Base-by-base conservation (phyloP, 1,140 invertebrate species). In the Hycleus phaleratus region DNA sequence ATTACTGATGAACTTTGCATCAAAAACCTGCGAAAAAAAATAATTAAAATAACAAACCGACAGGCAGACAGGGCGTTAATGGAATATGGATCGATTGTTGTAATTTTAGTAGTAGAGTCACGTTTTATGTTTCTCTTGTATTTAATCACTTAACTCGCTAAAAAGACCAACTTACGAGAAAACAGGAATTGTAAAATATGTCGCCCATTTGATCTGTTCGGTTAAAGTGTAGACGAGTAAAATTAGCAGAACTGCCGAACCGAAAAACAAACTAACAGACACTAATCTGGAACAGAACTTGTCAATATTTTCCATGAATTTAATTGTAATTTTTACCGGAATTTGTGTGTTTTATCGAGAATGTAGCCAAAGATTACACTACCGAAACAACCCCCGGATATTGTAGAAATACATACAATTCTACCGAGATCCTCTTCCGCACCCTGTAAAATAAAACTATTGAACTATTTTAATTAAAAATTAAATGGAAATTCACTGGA, bases 331-430 rank as follows among this genome's bases (percentile, higher is more conserved):
- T 32, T 32, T 61, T 59, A 70, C 68, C 68, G 68, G 45, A 70
- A 70, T 26, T 59, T 42, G 45, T 70, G 66, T 2, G 66, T 68
- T 54, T 66, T 68, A 52, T 70, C 68, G 38, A 70, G 54, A 40
- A 68, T 58, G n/a, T 58, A 62, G 9, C 68, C 68, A 58, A 68
- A 65, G 44, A 68, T 24, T n/a, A 70, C 40, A 44, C 66, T 68
- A 11, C 68, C 66, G 4, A 67, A 56, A 58, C 65, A 65, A 38
- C 66, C 68, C 18, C 68, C 68, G 39, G 51, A 38, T 39, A 68
- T 53, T n/a, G 68, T 58, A 7, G 62, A 50, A n/a, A 63, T 42
- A 10, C 65, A 50, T 10, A 56, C 43, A 48, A 70, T 58, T 9
- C 68, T 18, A 4, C 68, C 68, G 49, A 61, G 39, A 49, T 65